A percentile compares a stretch with the other conserved stretches of the same genome.
Evolutionary conservation across 2,797 vertebrate genomes (phyloP).

Genomic region (Erithacus rubecula): DNA sequence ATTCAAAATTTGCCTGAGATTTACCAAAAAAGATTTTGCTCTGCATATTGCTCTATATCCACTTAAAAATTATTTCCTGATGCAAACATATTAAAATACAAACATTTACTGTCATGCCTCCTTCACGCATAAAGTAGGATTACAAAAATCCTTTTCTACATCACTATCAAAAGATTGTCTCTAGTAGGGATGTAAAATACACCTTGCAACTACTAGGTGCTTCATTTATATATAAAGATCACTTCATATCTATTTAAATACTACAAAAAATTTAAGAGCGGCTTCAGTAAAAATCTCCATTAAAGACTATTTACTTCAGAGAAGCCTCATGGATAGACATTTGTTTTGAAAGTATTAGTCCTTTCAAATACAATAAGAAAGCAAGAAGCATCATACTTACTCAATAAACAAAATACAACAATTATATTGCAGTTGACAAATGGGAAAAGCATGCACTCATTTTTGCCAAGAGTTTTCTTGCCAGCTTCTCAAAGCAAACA

Average conservation of each 20-base stretch:
- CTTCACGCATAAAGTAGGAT: background rate
- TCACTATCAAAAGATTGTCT: background rate
- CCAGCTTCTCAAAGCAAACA: background rate
- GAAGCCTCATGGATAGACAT: background rate
- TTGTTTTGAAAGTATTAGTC: background rate
- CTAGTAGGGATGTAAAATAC: background rate
- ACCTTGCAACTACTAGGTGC: background rate
- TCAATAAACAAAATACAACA: background rate
- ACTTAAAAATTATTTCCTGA: background rate
- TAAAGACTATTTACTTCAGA: background rate
- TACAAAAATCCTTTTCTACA: background rate
- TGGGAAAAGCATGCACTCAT: background rate
- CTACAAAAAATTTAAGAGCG: background rate
- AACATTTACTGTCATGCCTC: background rate
- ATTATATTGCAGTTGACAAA: background rate
- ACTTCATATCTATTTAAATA: background rate
- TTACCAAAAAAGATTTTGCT: background rate
- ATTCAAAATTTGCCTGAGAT: background rate
- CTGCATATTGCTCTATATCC: background rate
- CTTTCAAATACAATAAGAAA: background rate
- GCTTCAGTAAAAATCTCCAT: background rate
- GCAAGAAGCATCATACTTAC: background rate
- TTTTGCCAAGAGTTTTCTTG: background rate
- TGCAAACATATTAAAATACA: background rate
- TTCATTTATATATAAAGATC: background rate